phyloP scores from a whole-genome alignment of 1,140 invertebrate species.

The Lanistes nyassanus region DNA sequence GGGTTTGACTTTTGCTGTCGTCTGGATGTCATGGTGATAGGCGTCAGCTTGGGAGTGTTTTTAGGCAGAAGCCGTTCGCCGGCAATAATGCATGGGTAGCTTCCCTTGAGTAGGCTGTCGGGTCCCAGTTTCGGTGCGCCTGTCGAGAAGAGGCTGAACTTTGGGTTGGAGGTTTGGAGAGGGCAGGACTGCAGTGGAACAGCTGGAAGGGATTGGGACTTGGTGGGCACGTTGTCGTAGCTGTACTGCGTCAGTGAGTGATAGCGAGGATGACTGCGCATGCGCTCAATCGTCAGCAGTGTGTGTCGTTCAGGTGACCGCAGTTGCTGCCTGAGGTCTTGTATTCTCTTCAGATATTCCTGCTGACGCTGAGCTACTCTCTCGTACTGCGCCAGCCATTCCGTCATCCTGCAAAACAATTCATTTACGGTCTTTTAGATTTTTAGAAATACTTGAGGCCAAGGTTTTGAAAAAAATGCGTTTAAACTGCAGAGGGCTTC shows the following conservation, averaged over 20 bases:
- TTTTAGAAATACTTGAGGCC: too few species aligned
- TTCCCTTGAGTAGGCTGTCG: neutral
- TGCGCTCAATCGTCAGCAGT: conserved; percentile 36
- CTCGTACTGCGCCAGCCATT: conserved; percentile 43
- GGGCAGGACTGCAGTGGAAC: too few species aligned
- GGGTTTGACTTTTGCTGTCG: neutral
- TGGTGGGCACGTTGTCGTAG: too few species aligned
- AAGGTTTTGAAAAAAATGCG: too few species aligned
- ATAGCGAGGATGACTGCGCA: conserved; percentile 25
- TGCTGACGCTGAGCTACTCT: conserved; percentile 38
- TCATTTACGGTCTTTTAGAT: too few species aligned
- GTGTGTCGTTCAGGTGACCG: conserved; percentile 31
- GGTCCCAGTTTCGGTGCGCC: too few species aligned
- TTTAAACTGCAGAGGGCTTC: too few species aligned
- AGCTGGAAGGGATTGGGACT: too few species aligned
- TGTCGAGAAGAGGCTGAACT: too few species aligned
- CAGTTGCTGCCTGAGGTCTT: conserved; percentile 31
- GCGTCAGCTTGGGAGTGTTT: conserved; percentile 26
- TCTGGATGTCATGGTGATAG: conserved; percentile 26
- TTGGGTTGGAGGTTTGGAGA: too few species aligned
- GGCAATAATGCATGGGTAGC: conserved; percentile 17
- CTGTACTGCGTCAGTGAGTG: too few species aligned
- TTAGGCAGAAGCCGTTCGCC: conserved; percentile 27
- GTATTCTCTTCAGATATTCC: conserved; percentile 37
- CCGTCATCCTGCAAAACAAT: conserved; percentile 23